phyloP scores from a whole-genome alignment of 2,113 vertebrate genomes.

The Morone saxatilis region DNA sequence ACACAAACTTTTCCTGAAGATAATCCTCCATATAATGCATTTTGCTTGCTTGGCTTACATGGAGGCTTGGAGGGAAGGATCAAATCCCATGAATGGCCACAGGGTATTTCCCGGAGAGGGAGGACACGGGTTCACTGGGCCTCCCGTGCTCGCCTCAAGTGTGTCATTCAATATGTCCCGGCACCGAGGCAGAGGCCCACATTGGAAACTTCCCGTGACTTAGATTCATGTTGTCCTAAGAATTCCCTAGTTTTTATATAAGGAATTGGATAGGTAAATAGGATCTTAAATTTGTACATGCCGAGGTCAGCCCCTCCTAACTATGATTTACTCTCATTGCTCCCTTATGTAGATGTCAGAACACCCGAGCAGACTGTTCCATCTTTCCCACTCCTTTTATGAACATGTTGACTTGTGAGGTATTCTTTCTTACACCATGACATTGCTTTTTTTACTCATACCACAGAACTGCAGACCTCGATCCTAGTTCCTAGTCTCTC shows the following conservation, averaged over 20 bases:
- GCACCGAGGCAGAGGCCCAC: slow-evolving; percentile 63
- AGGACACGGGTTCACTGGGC: slow-evolving; percentile 72
- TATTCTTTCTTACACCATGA: slow-evolving; percentile 58
- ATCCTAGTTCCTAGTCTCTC: slow-evolving; percentile 17
- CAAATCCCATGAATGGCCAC: slow-evolving; percentile 61
- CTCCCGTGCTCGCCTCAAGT: slow-evolving; percentile 51
- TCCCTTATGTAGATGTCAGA: slow-evolving; percentile 50
- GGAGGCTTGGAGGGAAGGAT: slow-evolving; percentile 65
- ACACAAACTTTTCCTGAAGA: slow-evolving; percentile 74
- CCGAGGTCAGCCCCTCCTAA: slow-evolving; percentile 4
- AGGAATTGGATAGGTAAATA: slow-evolving; percentile 38
- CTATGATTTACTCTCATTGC: slow-evolving; percentile 49
- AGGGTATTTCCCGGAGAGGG: slow-evolving; percentile 76
- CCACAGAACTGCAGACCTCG: slow-evolving; percentile 49
- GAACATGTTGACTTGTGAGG: slow-evolving; percentile 48
- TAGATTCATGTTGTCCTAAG: slow-evolving; percentile 41
- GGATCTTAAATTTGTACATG: slow-evolving; percentile 17
- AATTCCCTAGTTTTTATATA: slow-evolving; percentile 53
- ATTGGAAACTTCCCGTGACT: slow-evolving; percentile 67
- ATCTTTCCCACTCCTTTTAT: slow-evolving; percentile 48
- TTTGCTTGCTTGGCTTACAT: slow-evolving; percentile 55
- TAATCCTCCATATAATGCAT: slow-evolving; percentile 67
- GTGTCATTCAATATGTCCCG: slow-evolving; percentile 78
- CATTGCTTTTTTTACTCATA: slow-evolving; percentile 63
- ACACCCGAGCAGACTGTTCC: slow-evolving; percentile 13